Evolutionary conservation across 2,113 vertebrate genomes (phyloP).

Genomic region (Mirza zaza): DNA sequence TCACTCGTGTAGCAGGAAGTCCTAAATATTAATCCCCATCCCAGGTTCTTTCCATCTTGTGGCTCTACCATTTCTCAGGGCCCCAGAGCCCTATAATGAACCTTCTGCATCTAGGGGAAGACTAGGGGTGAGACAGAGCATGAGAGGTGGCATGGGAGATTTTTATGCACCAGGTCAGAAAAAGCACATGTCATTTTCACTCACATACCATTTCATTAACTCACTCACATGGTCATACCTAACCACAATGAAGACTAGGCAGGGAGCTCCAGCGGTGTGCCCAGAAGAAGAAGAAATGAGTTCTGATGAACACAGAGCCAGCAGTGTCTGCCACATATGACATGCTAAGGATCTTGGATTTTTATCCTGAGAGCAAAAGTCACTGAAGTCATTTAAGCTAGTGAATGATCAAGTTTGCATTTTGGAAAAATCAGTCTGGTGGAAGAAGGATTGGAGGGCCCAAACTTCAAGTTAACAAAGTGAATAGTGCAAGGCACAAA

Average conservation of each 20-base stretch:
- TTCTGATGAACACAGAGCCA: not conserved
- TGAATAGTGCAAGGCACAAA: not conserved
- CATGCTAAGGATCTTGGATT: not conserved
- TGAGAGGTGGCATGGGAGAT: not conserved
- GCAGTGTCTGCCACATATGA: not conserved
- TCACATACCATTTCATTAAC: not conserved
- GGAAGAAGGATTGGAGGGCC: not conserved
- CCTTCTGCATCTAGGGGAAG: not conserved
- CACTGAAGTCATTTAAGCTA: not conserved
- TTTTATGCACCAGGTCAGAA: not conserved
- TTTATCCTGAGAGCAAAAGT: not conserved
- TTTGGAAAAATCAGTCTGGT: not conserved
- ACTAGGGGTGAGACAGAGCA: not conserved
- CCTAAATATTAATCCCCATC: not conserved
- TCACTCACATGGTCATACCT: not conserved
- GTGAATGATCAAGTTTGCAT: not conserved
- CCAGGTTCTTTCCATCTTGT: not conserved
- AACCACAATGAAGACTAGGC: not conserved
- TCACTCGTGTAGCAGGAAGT: not conserved
- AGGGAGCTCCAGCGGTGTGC: not conserved
- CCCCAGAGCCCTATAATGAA: no score
- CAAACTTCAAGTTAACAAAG: not conserved
- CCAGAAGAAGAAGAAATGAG: not conserved
- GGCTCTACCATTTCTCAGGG: not conserved
- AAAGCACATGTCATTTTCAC: not conserved